Base-by-base conservation (phyloP, 1,140 invertebrate genomes). In the Trichomalopsis sarcophagae region DNA sequence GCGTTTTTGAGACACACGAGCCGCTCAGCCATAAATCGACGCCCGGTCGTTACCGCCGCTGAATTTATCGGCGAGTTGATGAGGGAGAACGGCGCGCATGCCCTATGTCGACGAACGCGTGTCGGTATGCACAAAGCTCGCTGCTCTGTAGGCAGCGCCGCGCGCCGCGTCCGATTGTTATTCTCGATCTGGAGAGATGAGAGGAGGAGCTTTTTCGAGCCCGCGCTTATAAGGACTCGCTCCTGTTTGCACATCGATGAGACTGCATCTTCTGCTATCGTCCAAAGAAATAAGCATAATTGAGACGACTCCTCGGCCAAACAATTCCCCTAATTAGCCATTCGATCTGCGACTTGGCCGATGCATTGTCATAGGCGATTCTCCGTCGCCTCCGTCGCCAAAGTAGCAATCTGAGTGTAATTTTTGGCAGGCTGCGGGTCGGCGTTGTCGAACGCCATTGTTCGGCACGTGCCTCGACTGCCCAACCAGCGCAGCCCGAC, bases 1-100 rank as follows among this genome's bases (percentile, higher is more conserved):
- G 47, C 44, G 74, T 47, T 76, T 50, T 79, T 44, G 44, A 17
- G 33, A 79, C 40, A 27, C 27, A 21, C 27, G 17, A 78, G 71
- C 79, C 79, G 79, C 79, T 6, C 11, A 11, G 40, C 66, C 23
- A 66, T 71, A 81, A 81, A 81, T 81, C 40, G 47, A 17, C 76
- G 50, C 17, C 66, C 27, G 40, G 10, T 62, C 11, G 40, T 9
- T 9, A 9, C 40, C 33, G 21, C 30, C 66, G 5, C 21, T 80
- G 78, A 80, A 80, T 80, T 80, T 80, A 80, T 80, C 44, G 62
- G 21, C 44, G 74, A 23, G 30, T 73, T 27, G 36, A 14, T 44
- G 40, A 44, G 40, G 71, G 0, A 27, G 71, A 73, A 13, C 11
- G 40, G 27, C 27, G 6, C 9, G 33, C 44, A 14, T 10, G 21